These are phyloP conservation scores for Lepidothrix coronata DNA, from an alignment of 2,113 vertebrate species.

Conservation along the genomic window DNA sequence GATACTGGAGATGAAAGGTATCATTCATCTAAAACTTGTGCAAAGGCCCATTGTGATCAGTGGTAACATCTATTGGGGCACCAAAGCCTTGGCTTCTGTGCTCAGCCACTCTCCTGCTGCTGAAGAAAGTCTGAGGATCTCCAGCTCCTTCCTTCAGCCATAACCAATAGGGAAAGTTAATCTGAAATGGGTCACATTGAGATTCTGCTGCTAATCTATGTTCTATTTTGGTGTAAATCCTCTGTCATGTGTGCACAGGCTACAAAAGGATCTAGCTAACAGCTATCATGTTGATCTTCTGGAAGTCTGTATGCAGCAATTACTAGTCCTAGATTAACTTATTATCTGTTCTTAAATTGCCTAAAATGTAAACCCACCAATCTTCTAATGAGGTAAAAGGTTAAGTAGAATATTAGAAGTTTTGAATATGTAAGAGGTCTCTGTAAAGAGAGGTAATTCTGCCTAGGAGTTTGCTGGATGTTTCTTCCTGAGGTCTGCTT, in stretches of 20 bases:
- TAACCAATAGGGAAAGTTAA: conserved; percentile 47
- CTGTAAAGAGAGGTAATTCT: background rate
- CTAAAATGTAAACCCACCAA: conserved; percentile 46
- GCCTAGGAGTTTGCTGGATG: background rate
- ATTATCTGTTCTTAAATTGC: conserved; percentile 60
- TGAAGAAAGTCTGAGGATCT: background rate
- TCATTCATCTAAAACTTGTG: background rate
- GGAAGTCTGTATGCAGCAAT: background rate
- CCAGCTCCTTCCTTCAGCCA: background rate
- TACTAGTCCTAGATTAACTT: conserved; percentile 54
- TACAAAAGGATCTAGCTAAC: conserved; percentile 16
- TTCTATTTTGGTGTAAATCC: conserved; percentile 55
- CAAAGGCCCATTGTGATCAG: background rate
- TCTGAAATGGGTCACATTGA: conserved; percentile 49
- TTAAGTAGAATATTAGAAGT: conserved; percentile 33
- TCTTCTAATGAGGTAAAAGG: conserved; percentile 62
- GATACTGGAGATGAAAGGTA: background rate
- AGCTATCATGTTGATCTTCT: conserved; percentile 43
- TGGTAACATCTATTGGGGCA: background rate
- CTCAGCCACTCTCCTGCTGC: background rate
- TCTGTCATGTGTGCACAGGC: background rate
- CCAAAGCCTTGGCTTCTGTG: background rate
- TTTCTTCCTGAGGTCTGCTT: background rate
- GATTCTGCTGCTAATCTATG: conserved; percentile 54
- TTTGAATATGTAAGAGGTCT: background rate